Evolutionary conservation across 2,797 vertebrate species (phyloP).

Genomic region (Poeciliopsis presidionis): DNA sequence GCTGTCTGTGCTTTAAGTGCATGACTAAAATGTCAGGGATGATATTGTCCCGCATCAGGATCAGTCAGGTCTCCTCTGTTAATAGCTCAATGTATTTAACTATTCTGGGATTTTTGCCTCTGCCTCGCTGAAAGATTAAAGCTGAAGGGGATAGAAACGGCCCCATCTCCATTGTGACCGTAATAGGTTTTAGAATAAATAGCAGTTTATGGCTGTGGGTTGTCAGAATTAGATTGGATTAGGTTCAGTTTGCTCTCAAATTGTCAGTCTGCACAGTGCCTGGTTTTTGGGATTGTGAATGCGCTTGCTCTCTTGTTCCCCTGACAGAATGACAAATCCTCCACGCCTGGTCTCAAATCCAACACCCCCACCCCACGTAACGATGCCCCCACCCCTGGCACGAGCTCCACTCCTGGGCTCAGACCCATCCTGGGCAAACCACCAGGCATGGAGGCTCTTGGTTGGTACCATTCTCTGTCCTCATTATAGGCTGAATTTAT

Average conservation of each 20-base stretch:
- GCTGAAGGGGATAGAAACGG: constrained; percentile 79
- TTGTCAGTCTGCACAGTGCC: constrained; percentile 76
- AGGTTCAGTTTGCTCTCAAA: constrained; percentile 77
- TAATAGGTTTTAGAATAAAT: constrained; percentile 87
- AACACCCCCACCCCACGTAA: constrained; percentile 96
- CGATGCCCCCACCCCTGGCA: constrained; percentile 96
- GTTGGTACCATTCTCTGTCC: constrained; percentile 79
- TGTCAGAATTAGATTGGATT: constrained; percentile 85
- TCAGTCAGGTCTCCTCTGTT: constrained; percentile 79
- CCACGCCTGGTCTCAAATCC: constrained; percentile 97
- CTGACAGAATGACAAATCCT: constrained; percentile 97
- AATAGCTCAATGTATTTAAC: constrained; percentile 84
- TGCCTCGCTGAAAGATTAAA: constrained; percentile 79
- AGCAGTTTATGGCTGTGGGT: constrained; percentile 80
- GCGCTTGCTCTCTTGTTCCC: constrained; percentile 61
- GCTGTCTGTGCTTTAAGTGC: constrained; percentile 81
- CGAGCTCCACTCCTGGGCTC: constrained; percentile 94
- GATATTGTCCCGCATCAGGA: constrained; percentile 81
- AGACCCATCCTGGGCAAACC: constrained; percentile 95
- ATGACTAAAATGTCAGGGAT: constrained; percentile 82
- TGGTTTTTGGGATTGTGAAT: constrained; percentile 69
- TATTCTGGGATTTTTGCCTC: constrained; percentile 71
- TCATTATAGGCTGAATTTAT: constrained; percentile 34
- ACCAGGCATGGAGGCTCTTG: constrained; percentile 93
- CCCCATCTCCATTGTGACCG: constrained; percentile 80